Conservation (phyloP, 23 tunicate genomes). For the Halocynthia roretzi region DNA sequence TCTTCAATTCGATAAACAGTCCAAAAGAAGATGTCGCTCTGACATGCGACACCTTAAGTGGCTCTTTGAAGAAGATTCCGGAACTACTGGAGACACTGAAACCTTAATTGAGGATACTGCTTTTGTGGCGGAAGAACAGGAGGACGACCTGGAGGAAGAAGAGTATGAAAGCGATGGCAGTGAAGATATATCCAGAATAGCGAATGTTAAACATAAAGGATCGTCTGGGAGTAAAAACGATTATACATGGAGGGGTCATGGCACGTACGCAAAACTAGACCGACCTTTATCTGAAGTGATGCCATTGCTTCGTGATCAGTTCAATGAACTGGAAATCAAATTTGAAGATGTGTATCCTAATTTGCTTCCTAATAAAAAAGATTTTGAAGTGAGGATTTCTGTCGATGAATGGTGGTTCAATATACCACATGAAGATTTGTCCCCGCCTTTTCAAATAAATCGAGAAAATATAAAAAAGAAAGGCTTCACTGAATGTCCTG, state of each 20-base stretch:
- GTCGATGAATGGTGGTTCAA: background rate
- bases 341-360: slow-evolving; percentile 5
- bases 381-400: background rate
- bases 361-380: background rate
- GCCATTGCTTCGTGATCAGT: slow-evolving; percentile 2
- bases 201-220: no score
- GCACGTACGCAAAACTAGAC: background rate
- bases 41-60: no score
- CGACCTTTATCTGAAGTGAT: slow-evolving; percentile 4
- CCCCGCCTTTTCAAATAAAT: slow-evolving; percentile 6
- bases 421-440: background rate
- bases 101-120: background rate
- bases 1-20: no score
- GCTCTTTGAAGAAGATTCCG: slow-evolving; percentile 16
- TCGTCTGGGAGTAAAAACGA: no score
- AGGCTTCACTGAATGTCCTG: slow-evolving; percentile 5
- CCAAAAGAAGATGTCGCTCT: no score
- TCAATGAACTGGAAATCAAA: background rate
- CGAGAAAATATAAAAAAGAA: background rate
- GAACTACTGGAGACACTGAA: background rate
- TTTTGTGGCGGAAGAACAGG: background rate
- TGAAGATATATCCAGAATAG: background rate
- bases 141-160: no score
- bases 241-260: no score
- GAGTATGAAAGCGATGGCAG: background rate